These are phyloP conservation scores for Zaprionus obscuricornis DNA, from an alignment of 2,888 invertebrate genomes.

Conservation along the genomic window DNA sequence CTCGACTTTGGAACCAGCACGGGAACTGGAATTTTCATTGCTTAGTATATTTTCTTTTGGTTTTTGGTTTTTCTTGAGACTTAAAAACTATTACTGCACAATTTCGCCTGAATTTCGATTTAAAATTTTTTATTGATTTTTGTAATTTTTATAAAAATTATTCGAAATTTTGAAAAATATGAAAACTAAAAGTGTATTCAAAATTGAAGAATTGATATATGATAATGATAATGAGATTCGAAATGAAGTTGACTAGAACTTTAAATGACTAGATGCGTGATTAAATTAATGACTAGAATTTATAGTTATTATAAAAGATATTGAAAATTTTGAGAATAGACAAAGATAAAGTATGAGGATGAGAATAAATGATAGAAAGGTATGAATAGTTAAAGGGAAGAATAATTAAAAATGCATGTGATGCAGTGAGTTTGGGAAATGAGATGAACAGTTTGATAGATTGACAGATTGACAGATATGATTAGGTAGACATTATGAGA, in stretches of 20 bases:
- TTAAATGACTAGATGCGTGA: slow-evolving; percentile 40
- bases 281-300: slow-evolving; percentile 59
- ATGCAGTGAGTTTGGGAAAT: no score
- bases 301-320: not conserved
- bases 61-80: slow-evolving; percentile 32
- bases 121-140: slow-evolving; percentile 35
- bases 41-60: slow-evolving; percentile 45
- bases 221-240: slow-evolving; percentile 7
- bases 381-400: not conserved
- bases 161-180: slow-evolving; percentile 29
- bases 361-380: slow-evolving; percentile 2
- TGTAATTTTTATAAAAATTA: slow-evolving; percentile 32
- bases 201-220: slow-evolving; percentile 33
- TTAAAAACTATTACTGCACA: slow-evolving; percentile 81
- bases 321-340: not conserved
- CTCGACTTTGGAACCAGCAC: slow-evolving; percentile 69
- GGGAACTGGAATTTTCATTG: slow-evolving; percentile 45
- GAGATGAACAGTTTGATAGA: no score
- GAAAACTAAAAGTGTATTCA: slow-evolving; percentile 51
- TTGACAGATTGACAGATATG: no score
- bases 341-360: not conserved
- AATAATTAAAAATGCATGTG: not conserved
- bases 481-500: no score
- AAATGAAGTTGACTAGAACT: slow-evolving; percentile 18
- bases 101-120: slow-evolving; percentile 80